These are phyloP conservation scores for Erythrocebus patas DNA, from an alignment of 2,113 vertebrate genomes.

Conservation along the genomic window DNA sequence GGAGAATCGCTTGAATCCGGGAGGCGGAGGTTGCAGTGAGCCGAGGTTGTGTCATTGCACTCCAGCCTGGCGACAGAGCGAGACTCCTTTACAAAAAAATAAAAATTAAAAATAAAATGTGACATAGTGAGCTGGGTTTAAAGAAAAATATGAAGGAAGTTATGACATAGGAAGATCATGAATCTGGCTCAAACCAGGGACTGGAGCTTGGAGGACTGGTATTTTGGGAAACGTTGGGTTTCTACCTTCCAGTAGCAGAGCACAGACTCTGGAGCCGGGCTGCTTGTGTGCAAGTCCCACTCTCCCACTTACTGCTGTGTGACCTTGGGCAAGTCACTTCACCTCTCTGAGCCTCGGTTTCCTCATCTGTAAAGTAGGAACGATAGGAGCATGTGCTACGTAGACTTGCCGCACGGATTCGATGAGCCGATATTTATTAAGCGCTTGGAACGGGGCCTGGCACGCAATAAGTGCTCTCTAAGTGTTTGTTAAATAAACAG, in stretches of 20 bases:
- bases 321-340: neutral
- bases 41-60: no score
- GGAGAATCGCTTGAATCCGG: no score
- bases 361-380: neutral
- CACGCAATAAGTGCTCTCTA: neutral
- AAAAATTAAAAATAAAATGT: neutral
- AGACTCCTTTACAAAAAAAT: no score
- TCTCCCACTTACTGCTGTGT: accelerated
- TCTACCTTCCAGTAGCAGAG: neutral
- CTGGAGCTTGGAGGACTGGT: accelerated
- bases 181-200: no score
- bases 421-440: accelerated
- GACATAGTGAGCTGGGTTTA: neutral
- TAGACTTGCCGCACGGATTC: neutral
- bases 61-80: no score
- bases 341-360: neutral
- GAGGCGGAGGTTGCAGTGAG: no score
- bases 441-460: neutral
- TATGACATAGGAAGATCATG: accelerated
- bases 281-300: neutral
- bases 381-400: accelerated
- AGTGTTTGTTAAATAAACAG: neutral
- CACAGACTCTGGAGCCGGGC: accelerated
- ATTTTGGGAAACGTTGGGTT: accelerated
- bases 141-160: neutral